phyloP scores from a whole-genome alignment of 1,140 invertebrate genomes.

The Periplaneta americana region DNA sequence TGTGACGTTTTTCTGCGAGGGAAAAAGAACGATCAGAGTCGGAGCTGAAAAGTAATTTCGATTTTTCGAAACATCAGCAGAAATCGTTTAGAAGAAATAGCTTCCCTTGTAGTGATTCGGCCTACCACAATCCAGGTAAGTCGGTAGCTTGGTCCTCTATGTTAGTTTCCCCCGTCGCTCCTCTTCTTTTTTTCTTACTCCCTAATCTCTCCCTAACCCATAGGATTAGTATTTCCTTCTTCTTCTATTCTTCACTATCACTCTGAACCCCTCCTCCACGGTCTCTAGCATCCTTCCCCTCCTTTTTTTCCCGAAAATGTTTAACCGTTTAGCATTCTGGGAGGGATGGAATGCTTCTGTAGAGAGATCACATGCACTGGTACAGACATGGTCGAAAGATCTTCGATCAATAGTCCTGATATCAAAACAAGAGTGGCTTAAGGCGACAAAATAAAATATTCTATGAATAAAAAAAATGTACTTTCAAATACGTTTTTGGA shows the following conservation, averaged over 20 bases:
- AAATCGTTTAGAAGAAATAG: neutral
- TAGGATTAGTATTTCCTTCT: neutral
- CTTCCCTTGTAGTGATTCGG: neutral
- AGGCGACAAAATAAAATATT: too few species aligned
- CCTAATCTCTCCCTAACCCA: neutral
- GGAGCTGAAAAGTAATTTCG: neutral
- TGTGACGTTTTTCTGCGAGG: too few species aligned
- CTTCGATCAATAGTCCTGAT: neutral
- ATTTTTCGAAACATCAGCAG: neutral
- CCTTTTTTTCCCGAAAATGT: neutral
- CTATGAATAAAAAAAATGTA: too few species aligned
- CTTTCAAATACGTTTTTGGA: too few species aligned
- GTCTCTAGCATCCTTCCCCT: neutral
- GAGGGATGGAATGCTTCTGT: neutral
- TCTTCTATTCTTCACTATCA: neutral
- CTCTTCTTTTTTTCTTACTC: neutral
- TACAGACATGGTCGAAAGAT: neutral
- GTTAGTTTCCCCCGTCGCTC: neutral
- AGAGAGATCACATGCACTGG: neutral
- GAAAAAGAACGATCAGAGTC: too few species aligned
- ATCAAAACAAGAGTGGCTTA: neutral
- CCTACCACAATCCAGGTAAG: neutral
- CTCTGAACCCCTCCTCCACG: neutral
- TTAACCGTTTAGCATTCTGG: neutral
- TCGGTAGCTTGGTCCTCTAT: neutral